phyloP scores from a whole-genome alignment of 2,888 invertebrate genomes.

The Epirrhoe tristata region DNA sequence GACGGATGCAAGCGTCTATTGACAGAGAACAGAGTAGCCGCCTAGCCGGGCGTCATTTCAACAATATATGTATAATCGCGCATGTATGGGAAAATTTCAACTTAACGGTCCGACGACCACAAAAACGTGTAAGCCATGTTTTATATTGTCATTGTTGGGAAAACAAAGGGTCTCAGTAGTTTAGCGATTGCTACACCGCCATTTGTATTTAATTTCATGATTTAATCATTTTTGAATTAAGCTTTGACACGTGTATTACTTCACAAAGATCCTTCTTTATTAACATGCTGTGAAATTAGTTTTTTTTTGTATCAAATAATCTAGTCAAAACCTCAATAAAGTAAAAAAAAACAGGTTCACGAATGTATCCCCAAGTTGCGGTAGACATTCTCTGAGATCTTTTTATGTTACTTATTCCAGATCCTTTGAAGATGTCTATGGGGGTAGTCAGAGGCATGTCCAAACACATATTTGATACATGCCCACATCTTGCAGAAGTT shows the following conservation, averaged over 20 bases:
- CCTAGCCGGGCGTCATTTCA: slow-evolving; percentile 48
- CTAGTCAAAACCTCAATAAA: too few species aligned
- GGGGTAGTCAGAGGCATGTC: too few species aligned
- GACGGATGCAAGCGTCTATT: slow-evolving; percentile 69
- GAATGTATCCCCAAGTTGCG: too few species aligned
- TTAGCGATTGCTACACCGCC: slow-evolving; percentile 38
- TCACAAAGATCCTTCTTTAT: too few species aligned
- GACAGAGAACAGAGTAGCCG: slow-evolving; percentile 45
- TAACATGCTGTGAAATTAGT: too few species aligned
- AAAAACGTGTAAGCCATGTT: slow-evolving; percentile 48
- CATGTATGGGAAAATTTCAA: slow-evolving; percentile 50
- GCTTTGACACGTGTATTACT: slow-evolving; percentile 5
- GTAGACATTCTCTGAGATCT: too few species aligned
- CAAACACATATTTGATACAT: too few species aligned
- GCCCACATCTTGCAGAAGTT: too few species aligned
- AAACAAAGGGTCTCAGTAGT: slow-evolving; percentile 45
- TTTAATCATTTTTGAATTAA: slow-evolving; percentile 16
- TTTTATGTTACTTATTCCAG: too few species aligned
- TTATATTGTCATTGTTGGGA: slow-evolving; percentile 42
- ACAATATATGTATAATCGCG: slow-evolving; percentile 54
- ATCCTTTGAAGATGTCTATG: too few species aligned
- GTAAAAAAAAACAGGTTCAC: too few species aligned
- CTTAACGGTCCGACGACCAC: slow-evolving; percentile 46
- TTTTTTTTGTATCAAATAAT: too few species aligned
- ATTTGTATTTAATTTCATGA: slow-evolving; percentile 21